Base-by-base conservation (phyloP, 2,888 invertebrate species). In the Lepidocyrtoides sp. region DNA sequence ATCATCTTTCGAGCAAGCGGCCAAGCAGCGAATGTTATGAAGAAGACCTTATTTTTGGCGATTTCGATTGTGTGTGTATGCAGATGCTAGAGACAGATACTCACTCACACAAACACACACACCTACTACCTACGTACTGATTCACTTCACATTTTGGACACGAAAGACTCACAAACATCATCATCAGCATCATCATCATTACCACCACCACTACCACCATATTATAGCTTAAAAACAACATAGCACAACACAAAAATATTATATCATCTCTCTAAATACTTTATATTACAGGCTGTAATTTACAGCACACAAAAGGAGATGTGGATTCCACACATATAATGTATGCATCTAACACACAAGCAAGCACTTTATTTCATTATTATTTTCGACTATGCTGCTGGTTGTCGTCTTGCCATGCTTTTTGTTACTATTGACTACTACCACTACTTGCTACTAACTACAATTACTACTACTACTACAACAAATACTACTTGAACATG, bases 181-280 rank as follows among this genome's bases (percentile, higher is more conserved):
- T 36, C 36, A 36, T 36, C 54, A 54, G n/a, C 54, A 17, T 54
- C 54, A 54, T 10, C 48, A 48, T n/a, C 7, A 36, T 36, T 7
- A 36, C 7, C 36, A 36, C 7, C 54, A 54, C 17, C 54, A 17
- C 17, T 17, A 54, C n/a, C 48, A 48, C 0, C 29, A 66, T 66
- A 32, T 26, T 69, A 17, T 41, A 69, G n/a, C 69, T 69, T 69
- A 26, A n/a, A n/a, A 69, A 32, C 63, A 63, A 29, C 51, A n/a
- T 60, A 60, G 17, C 41, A 69, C 4, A 69, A 69, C 41, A 69
- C 32, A 63, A 75, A 7, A 75, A 23, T 23, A 23, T 26, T 41
- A 48, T 23, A 63, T 14, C 17, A 81, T 81, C 69, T 69, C 69
- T 69, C 69, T 69, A 51, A 75, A 75, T 72, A 44, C 72, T 60